These are phyloP conservation scores for Coboldia fuscipes DNA, from an alignment of 1,140 invertebrate genomes.

Conservation along the genomic window DNA sequence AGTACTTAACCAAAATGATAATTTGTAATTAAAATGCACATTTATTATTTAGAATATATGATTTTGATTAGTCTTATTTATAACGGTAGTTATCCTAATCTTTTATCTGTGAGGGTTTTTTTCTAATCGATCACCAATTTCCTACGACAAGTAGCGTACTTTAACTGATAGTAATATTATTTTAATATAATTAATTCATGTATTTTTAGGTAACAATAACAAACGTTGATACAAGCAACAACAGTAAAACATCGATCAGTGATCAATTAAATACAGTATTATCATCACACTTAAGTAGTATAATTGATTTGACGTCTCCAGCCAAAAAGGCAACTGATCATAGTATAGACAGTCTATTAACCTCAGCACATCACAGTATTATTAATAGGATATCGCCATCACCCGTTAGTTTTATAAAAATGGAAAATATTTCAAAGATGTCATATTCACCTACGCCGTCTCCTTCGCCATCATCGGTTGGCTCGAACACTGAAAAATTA, in stretches of 20 bases:
- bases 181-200: too few relatives aligned
- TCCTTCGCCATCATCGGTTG: background rate
- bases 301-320: slow-evolving; percentile 10
- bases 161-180: too few relatives aligned
- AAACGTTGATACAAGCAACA: slow-evolving; percentile 1
- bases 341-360: slow-evolving; percentile 11
- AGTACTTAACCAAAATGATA: too few relatives aligned
- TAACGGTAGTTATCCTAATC: background rate
- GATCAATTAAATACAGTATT: background rate
- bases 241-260: background rate
- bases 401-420: slow-evolving; percentile 1
- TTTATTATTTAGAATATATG: too few relatives aligned
- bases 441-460: slow-evolving; percentile 1
- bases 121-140: background rate
- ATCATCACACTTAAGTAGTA: background rate
- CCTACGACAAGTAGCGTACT: too few relatives aligned
- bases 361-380: too few relatives aligned
- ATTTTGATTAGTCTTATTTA: too few relatives aligned
- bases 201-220: background rate
- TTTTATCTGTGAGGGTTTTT: background rate
- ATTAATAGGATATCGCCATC: slow-evolving; percentile 1
- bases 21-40: too few relatives aligned
- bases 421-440: slow-evolving; percentile 1
- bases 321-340: slow-evolving; percentile 10
- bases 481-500: background rate